Conservation (phyloP, 64 coral and sea anemone species). For the Acropora yongei region DNA sequence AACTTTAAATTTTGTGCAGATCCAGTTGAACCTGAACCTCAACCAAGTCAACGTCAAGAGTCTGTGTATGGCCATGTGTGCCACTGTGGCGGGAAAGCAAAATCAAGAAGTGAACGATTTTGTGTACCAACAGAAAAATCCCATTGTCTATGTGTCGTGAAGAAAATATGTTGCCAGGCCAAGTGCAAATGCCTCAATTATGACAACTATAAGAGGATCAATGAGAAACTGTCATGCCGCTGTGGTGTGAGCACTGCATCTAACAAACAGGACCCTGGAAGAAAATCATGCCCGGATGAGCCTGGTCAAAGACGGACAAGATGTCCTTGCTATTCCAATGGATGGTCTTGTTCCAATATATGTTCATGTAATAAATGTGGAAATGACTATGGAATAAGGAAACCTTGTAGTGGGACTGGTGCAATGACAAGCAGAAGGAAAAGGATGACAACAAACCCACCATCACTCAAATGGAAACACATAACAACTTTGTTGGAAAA, state of each 20-base stretch:
- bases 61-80: background rate
- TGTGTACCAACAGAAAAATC: background rate
- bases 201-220: background rate
- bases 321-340: conserved; percentile 32
- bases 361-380: conserved; percentile 44
- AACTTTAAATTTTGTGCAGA: background rate
- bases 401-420: background rate
- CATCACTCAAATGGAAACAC: conserved; percentile 28
- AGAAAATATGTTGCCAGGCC: background rate
- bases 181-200: conserved; percentile 44
- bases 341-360: background rate
- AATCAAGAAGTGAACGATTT: conserved; percentile 1
- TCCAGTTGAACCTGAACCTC: background rate
- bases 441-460: conserved; percentile 19
- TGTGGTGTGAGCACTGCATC: background rate
- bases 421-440: conserved; percentile 18
- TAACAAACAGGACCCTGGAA: background rate
- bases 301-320: conserved; percentile 23
- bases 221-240: background rate
- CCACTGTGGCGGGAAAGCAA: conserved; percentile 25
- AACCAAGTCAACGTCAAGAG: background rate
- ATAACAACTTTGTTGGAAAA: background rate
- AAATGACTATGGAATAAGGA: conserved; percentile 31
- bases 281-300: background rate
- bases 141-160: conserved; percentile 10